A percentile compares a stretch with the other conserved stretches of the same genome.
Evolutionary conservation across 2,797 vertebrate species (phyloP).

Genomic region (Neosilurus mollespiculum): DNA sequence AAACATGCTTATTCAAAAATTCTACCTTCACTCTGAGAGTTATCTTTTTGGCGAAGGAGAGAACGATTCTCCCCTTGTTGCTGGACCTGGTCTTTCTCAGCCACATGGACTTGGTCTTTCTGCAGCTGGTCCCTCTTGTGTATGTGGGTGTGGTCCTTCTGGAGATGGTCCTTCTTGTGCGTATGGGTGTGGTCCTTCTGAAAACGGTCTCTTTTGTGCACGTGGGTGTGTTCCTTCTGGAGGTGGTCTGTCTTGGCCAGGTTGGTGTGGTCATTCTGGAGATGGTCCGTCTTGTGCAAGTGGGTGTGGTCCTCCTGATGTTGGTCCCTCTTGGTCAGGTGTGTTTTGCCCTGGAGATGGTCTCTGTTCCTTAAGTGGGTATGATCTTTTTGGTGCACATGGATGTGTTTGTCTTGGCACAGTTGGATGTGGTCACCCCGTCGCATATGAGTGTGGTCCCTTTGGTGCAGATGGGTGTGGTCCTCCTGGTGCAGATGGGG

Average conservation of each 20-base stretch:
- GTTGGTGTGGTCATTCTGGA: not conserved
- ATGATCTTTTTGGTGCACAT: not conserved
- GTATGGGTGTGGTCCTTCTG: not conserved
- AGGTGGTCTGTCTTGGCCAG: not conserved
- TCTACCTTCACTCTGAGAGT: slow-evolving; percentile 74
- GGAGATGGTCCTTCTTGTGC: slow-evolving; percentile 66
- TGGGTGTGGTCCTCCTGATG: not conserved
- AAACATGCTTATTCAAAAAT: not conserved
- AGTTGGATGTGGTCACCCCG: not conserved
- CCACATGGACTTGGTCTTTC: not conserved
- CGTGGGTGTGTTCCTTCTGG: not conserved
- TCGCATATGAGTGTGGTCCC: not conserved
- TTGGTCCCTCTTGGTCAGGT: no score
- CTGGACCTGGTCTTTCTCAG: slow-evolving; percentile 69
- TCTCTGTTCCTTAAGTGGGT: not conserved
- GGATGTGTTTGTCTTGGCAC: not conserved
- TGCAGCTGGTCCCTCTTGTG: not conserved
- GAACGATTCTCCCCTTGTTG: slow-evolving; percentile 17
- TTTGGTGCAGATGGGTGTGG: not conserved
- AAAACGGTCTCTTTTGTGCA: not conserved
- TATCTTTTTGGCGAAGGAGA: slow-evolving; percentile 64
- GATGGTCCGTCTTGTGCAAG: not conserved
- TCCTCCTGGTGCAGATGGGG: not conserved
- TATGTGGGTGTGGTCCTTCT: slow-evolving; percentile 40
- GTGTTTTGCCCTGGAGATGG: not conserved